Base-by-base conservation (phyloP, 2,888 invertebrate species). In the Philhelius pedissequus region DNA sequence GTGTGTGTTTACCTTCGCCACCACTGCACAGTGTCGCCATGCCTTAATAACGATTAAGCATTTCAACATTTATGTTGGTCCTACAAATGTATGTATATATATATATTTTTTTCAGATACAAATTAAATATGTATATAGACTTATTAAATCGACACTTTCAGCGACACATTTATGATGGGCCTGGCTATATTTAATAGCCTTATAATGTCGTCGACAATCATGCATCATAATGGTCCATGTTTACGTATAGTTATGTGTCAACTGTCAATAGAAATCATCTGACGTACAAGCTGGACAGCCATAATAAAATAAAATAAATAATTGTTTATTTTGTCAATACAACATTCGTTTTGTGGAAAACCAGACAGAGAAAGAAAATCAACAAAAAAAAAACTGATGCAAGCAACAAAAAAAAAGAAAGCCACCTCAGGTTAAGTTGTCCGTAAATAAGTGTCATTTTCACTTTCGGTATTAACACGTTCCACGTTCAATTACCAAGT, bases 381-480 rank as follows among this genome's bases (percentile, higher is more conserved):
- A n/a, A 25, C 32, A 35, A 35, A 7, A 18, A 5, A 20, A 43
- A 54, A 60, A 35, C 52, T 25, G 54, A 48, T 64, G 32, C 64
- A 64, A 79, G 22, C 25, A 48, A 56, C 13, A 75, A 40, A 75
- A 75, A 40, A 75, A 80, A 76, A 64, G 80, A 81, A 81, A 81
- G 75, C 52, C 75, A 75, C 27, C 52, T 40, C 25, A 13, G 30
- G 58, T 73, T 76, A 69, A 62, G 52, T 35, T 40, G 62, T 4
- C 64, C 43, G 40, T 74, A 22, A 66, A 54, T 30, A 66, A 79
- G 79, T 83, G 83, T 75, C 52, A 83, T 79, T 83, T 83, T 83
- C 83, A 83, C 83, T 83, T 79, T 83, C 83, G 20, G 62, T 78
- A 73, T 64, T 54, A 74, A 66, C 83, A 83, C 64, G 69, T 75